Percentiles rank a stretch among this genome's conserved stretches.
phyloP scores from a whole-genome alignment of 2,888 invertebrate genomes.

The Caenorhabditis plicata region DNA sequence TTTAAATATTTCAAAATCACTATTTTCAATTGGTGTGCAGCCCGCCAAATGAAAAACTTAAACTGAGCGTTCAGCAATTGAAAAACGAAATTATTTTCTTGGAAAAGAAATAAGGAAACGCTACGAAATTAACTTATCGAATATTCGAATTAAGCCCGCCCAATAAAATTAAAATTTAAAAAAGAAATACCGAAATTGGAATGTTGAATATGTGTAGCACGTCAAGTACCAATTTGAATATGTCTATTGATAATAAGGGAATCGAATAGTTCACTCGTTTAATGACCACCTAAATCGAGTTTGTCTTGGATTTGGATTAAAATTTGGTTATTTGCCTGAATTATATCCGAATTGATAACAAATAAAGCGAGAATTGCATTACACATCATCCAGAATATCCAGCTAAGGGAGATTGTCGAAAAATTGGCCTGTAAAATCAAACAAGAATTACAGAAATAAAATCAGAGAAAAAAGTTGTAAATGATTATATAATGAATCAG shows the following conservation, averaged over 20 bases:
- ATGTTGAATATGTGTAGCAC: constrained; percentile 28
- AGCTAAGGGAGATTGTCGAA: constrained; percentile 27
- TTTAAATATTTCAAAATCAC: too few species aligned
- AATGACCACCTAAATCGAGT: constrained; percentile 9
- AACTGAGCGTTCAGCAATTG: not conserved
- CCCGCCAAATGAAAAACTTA: too few species aligned
- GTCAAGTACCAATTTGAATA: constrained; percentile 19
- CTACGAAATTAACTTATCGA: too few species aligned
- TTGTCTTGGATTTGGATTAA: not conserved
- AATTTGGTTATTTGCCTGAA: constrained; percentile 7
- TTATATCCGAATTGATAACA: constrained; percentile 25
- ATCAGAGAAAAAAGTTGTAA: too few species aligned
- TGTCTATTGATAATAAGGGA: constrained; percentile 3
- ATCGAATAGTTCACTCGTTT: constrained; percentile 9
- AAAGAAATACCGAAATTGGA: constrained; percentile 19
- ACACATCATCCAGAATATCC: constrained; percentile 32
- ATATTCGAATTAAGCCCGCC: too few species aligned
- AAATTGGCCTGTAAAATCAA: too few species aligned
- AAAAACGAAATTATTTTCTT: not conserved
- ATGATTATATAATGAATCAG: too few species aligned
- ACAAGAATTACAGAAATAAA: too few species aligned
- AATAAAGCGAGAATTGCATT: constrained; percentile 29
- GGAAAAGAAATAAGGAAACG: too few species aligned
- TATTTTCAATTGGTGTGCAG: too few species aligned
- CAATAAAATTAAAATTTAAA: not conserved